A percentile compares a stretch with the other conserved stretches of the same genome.
phyloP scores from a whole-genome alignment of 2,797 vertebrate genomes.

The Enteromius thamalakanensis region DNA sequence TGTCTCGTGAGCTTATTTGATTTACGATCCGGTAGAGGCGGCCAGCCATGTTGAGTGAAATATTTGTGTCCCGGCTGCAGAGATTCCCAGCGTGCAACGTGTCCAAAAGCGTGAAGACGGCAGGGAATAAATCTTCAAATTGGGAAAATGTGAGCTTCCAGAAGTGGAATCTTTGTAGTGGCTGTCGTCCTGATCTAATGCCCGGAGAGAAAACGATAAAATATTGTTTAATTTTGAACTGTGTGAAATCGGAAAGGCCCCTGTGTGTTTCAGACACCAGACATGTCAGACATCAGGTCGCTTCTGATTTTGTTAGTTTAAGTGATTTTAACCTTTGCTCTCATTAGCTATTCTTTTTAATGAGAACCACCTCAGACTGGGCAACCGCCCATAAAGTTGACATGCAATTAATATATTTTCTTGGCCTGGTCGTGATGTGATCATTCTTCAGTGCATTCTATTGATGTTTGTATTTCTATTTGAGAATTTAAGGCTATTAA shows the following conservation, averaged over 20 bases:
- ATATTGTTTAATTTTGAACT: constrained; percentile 31
- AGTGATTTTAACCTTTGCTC: not conserved
- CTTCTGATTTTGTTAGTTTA: constrained; percentile 10
- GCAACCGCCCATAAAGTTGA: not conserved
- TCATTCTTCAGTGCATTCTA: not conserved
- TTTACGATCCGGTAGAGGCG: constrained; percentile 31
- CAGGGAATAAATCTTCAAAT: constrained; percentile 38
- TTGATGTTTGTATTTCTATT: not conserved
- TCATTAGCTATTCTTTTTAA: not conserved
- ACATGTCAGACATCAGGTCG: constrained; percentile 21
- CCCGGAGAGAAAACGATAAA: constrained; percentile 25
- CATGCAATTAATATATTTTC: not conserved
- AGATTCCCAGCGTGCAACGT: constrained; percentile 29
- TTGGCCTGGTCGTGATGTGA: not conserved
- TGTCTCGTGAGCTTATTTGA: constrained; percentile 34
- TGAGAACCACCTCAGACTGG: constrained; percentile 10
- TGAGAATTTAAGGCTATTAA: not conserved
- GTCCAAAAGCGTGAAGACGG: constrained; percentile 24
- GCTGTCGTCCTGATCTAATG: constrained; percentile 27
- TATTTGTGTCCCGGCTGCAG: constrained; percentile 38
- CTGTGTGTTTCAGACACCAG: not conserved
- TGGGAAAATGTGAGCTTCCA: constrained; percentile 36
- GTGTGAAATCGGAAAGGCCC: constrained; percentile 36
- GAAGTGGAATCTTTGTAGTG: constrained; percentile 39
- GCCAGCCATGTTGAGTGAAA: constrained; percentile 45